A percentile compares a stretch with the other conserved stretches of the same genome.
phyloP scores from a whole-genome alignment of 23 tunicate species.

The Clavelina lepadiformis region DNA sequence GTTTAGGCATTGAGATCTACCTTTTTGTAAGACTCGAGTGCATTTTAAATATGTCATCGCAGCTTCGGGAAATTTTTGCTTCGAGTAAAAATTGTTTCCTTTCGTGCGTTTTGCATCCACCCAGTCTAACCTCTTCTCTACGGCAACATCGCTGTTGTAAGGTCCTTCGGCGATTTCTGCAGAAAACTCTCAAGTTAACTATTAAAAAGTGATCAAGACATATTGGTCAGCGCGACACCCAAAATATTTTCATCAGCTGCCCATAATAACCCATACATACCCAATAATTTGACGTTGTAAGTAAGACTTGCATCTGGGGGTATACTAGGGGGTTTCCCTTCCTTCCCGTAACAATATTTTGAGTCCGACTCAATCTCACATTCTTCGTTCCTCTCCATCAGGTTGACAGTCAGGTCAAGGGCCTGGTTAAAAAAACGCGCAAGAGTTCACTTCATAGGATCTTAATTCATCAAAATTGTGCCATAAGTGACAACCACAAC shows the following conservation, averaged over 20 bases:
- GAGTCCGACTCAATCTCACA: constrained; percentile 40
- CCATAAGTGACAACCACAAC: too few species aligned
- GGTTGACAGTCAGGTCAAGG: constrained; percentile 39
- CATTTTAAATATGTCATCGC: constrained; percentile 43
- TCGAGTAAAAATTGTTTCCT: constrained; percentile 49
- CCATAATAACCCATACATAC: constrained; percentile 4
- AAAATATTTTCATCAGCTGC: too few species aligned
- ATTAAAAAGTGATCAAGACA: too few species aligned
- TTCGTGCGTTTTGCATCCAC: constrained; percentile 49
- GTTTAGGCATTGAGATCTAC: constrained; percentile 18
- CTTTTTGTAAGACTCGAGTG: constrained; percentile 38
- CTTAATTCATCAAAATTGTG: too few species aligned
- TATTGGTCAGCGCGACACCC: too few species aligned
- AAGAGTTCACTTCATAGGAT: too few species aligned
- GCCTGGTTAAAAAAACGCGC: too few species aligned
- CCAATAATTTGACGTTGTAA: constrained; percentile 16
- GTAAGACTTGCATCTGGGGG: constrained; percentile 30
- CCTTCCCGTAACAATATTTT: constrained; percentile 48
- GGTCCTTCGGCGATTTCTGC: constrained; percentile 66
- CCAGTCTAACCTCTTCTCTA: constrained; percentile 50
- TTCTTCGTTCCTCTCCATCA: constrained; percentile 64
- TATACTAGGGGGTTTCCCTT: constrained; percentile 30
- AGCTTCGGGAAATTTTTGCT: constrained; percentile 47
- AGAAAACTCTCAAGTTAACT: too few species aligned
- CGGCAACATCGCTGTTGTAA: constrained; percentile 31